Evolutionary conservation across 1,140 invertebrate species (phyloP), one percentile per base, ranked within the genome.

Genomic region (Amyelois transitella): DNA sequence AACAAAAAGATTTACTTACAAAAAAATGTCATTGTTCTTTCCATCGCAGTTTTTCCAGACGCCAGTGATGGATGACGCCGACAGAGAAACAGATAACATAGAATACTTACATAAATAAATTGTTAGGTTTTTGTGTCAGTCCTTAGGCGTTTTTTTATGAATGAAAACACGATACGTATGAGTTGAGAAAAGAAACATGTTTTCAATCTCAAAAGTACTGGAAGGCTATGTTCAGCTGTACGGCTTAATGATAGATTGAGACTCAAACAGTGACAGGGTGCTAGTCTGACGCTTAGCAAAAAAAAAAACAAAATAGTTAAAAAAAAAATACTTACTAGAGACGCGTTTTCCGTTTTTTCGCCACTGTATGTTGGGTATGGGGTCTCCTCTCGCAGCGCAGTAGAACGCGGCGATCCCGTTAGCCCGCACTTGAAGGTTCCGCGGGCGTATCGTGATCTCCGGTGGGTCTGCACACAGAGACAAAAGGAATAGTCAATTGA

Each of bases 341-440:
- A 97, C 91, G 89, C 92, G 92, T 85, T 96, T 96, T 48, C 93
- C 93, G 89, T 97, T 97, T 86, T 97, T 97, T 62, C 94, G 91
- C 97, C 96, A 98, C 79, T 95, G 92, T 66, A 98, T 96, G 64
- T 93, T 92, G 0, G 96, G 96, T 12, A 91, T 88, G 43, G 98
- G 98, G 88, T 97, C 94, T 14, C 97, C 97, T 47, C 94, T 91
- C 14, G 97, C 97, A 45, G 94, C 94, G 90, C 98, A 99, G 88
- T 97, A 97, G 90, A 99, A 98, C 38, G 95, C 95, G 0, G 97
- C 97, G 53, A 96, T 95, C n/a, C 94, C 94, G 53, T 96, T 96
- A 51, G 93, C 94, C 55, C 94, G 93, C 22, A 98, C 97, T 70
- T 94, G 94, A 73, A 96, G 95, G 78, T 96, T 95, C 58, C 93